Evolutionary conservation across 2,797 vertebrate genomes (phyloP), one percentile per base, ranked within the genome.

Genomic region (Orientallactaga sibirica): DNA sequence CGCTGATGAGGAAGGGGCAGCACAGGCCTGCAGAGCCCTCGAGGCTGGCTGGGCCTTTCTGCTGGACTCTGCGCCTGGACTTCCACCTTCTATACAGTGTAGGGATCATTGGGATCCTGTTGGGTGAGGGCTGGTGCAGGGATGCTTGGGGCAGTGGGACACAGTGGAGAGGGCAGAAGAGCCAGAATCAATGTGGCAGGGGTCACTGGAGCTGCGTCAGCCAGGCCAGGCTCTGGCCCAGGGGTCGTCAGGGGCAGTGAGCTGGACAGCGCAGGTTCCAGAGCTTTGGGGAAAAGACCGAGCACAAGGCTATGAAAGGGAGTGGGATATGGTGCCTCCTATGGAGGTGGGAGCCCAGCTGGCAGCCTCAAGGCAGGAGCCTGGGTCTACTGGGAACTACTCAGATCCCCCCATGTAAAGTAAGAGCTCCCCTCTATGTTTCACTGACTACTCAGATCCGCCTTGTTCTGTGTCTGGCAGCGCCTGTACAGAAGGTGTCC

Each of bases 381-480:
- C n/a, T 19, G 29, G 71, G 48, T 37, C 18, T 67, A 7, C 48
- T 48, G 48, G 48, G 48, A 10, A 48, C 48, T 48, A 48, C 41
- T 76, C 81, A 43, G 70, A 64, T 70, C 87, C 43, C 19, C 80
- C 25, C 67, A 43, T 82, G 27, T 12, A 81, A 78, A 87, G 64
- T 52, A 4, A 66, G 3, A 48, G 12, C 58, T 4, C 7, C 37
- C 19, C 48, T 48, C 5, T 2, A 7, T 41, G 25, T 12, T 0
- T 0, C 5, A 70, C 25, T 2, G 41, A 78, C 84, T 71, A 73
- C 16, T 1, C 9, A 67, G 14, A 2, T 18, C 55, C 7, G 20
- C 5, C 0, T 33, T 52, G 3, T 83, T 7, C 19, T 0, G 0
- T 5, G 0, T 1, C 43, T 3, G 15, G 2, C 9, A 29, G 20